Evolutionary conservation across 2,888 invertebrate species (phyloP), one percentile per base, ranked within the genome.

Genomic region (Candidula unifasciata): DNA sequence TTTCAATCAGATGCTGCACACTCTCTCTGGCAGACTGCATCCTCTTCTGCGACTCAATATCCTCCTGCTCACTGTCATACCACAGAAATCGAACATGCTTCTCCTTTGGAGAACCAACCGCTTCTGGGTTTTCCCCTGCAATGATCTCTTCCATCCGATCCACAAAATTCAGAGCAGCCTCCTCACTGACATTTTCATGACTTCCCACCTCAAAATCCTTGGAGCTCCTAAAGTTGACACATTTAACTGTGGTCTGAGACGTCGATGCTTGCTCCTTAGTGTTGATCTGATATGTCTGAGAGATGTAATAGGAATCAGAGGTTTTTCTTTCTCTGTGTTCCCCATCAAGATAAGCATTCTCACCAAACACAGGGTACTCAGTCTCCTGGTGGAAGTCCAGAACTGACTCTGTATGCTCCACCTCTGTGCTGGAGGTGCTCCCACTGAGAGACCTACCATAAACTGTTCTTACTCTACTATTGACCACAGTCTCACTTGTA

Each of bases 1-100:
- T 76, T 54, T 84, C 64, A 66, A 84, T 84, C 54, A 84, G 52
- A 33, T 84, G 84, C 57, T 84, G 84, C 13, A 84, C 84, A 71
- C 80, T 68, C 57, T 84, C 84, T 35, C 84, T 60, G 16, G 74
- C 66, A 64, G 84, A 73, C 27, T 84, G 64, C 27, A 84, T 18
- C 33, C 52, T 84, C 54, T 68, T 66, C 18, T 73, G 44, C n/a
- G 60, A 18, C 18, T 71, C 54, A 37, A 30, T n/a, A 37, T 83
- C 73, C 35, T 60, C 37, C n/a, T 64, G 66, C 6, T 66, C 66
- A 44, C 33, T 52, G 24, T 68, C 79, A 44, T 54, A 68, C 69
- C 83, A 77, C 6, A 44, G 52, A n/a, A 83, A 73, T 10, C 66
- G 30, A 21, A 57, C 69, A 54, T 78, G 54, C 24, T 83, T 83